These are phyloP conservation scores for Brachyistius frenatus DNA, from an alignment of 2,113 vertebrate species.

Conservation along the genomic window DNA sequence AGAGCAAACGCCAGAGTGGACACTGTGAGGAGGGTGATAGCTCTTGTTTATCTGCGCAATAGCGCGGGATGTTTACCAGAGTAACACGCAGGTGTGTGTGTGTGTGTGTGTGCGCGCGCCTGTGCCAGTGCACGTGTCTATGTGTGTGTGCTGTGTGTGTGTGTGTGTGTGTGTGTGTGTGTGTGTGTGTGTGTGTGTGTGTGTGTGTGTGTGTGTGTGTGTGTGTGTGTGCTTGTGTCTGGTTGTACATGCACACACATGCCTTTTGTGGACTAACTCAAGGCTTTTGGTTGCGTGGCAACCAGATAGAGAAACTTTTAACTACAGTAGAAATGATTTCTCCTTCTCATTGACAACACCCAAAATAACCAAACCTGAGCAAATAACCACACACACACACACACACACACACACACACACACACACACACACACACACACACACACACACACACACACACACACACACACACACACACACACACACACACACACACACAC, in stretches of 20 bases:
- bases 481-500: conserved; percentile 21
- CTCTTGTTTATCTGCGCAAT: conserved; percentile 68
- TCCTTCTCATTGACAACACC: conserved; percentile 59
- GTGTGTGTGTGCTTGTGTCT: conserved; percentile 22
- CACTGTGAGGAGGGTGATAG: conserved; percentile 60
- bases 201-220: conserved; percentile 17
- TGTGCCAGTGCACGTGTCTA: no score
- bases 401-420: conserved; percentile 12
- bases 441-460: conserved; percentile 44
- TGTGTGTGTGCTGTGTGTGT: neutral
- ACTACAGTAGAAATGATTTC: conserved; percentile 69
- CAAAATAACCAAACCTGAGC: conserved; percentile 72
- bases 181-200: neutral
- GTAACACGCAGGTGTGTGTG: conserved; percentile 45
- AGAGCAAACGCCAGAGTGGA: conserved; percentile 75
- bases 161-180: conserved; percentile 17
- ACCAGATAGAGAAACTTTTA: conserved; percentile 69
- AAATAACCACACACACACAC: conserved; percentile 48
- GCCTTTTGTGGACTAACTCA: conserved; percentile 69
- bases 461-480: neutral
- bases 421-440: conserved; percentile 15
- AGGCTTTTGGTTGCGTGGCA: conserved; percentile 79
- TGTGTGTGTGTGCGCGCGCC: conserved; percentile 11
- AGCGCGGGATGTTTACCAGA: conserved; percentile 59
- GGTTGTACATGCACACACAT: conserved; percentile 18